A percentile compares a stretch with the other conserved stretches of the same genome.
phyloP scores from a whole-genome alignment of 2,797 vertebrate genomes.

The Cyprinodon diabolis region DNA sequence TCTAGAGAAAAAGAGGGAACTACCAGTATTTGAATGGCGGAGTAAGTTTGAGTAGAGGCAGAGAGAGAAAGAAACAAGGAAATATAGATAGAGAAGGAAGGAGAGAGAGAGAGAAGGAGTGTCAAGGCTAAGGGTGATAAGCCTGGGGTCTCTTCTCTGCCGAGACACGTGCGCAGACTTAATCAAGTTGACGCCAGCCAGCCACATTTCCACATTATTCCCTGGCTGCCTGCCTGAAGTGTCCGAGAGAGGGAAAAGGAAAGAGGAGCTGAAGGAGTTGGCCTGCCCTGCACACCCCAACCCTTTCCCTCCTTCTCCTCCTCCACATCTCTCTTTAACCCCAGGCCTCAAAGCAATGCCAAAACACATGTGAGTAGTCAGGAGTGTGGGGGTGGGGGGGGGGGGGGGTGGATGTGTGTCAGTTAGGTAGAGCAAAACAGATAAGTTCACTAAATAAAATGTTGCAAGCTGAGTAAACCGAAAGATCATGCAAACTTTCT shows the following conservation, averaged over 20 bases:
- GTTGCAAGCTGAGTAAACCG: conserved; percentile 41
- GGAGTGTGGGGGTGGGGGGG: no score
- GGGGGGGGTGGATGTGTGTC: conserved; percentile 35
- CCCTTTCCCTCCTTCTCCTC: conserved; percentile 11
- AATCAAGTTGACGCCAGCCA: conserved; percentile 82
- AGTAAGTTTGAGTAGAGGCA: conserved; percentile 36
- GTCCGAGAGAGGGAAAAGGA: conserved; percentile 68
- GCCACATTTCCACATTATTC: conserved; percentile 78
- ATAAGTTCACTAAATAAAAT: conserved; percentile 65
- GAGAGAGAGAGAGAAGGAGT: conserved; percentile 47
- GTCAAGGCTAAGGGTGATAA: conserved; percentile 73
- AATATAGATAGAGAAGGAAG: conserved; percentile 39
- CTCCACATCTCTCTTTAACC: conserved; percentile 36
- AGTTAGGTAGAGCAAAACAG: conserved; percentile 48
- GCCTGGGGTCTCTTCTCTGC: conserved; percentile 77
- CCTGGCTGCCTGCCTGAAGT: conserved; percentile 81
- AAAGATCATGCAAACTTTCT: neutral
- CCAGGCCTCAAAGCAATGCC: conserved; percentile 60
- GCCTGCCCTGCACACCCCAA: conserved; percentile 28
- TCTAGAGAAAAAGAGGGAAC: conserved; percentile 1
- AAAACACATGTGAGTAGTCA: conserved; percentile 65
- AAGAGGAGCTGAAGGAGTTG: conserved; percentile 66
- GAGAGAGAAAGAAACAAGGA: conserved; percentile 32
- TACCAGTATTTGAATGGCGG: conserved; percentile 46
- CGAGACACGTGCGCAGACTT: conserved; percentile 83